Base-by-base conservation (phyloP, 2,797 vertebrate species). In the Microchirus variegatus region DNA sequence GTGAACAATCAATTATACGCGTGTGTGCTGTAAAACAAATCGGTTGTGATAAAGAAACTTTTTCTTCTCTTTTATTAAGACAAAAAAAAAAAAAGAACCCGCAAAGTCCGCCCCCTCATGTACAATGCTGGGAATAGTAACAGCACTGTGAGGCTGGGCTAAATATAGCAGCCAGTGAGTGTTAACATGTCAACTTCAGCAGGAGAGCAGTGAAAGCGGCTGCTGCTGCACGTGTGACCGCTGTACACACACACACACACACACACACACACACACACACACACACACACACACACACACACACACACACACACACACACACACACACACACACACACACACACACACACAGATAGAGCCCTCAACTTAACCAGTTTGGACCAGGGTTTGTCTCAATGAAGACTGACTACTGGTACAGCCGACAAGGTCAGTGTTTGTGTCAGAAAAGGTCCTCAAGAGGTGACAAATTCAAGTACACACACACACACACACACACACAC, bases 81-180 rank as follows among this genome's bases (percentile, higher is more conserved):
- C 22, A 56, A 19, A 46, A 47, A 31, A 56, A 19, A 46, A 40
- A 9, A 43, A 22, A 17, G 26, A 56, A 47, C 2, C 26, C 41
- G 58, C 75, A 68, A 48, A 58, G 41, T 70, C 88, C 86, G 83
- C 92, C 92, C 90, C 87, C 91, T 91, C 90, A 86, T 90, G 91
- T 91, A 89, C 90, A 87, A 88, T 70, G 89, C 92, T 90, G 86
- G 90, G 90, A 94, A 94, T 93, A 93, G 93, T 92, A 93, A 92
- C 92, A 92, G 86, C 89, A 88, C 89, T 87, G 89, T 80, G 77
- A 88, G 87, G 87, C 89, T 83, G 87, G 45, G 85, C 92, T 93
- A 93, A 91, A 93, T 90, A 94, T 94, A 94, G 92, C 90, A 91
- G 86, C 89, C 91, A 92, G 91, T 91, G 89, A 93, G 84, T 91